Base-by-base conservation (phyloP, 2,113 vertebrate genomes). In the Paratilapia polleni region DNA sequence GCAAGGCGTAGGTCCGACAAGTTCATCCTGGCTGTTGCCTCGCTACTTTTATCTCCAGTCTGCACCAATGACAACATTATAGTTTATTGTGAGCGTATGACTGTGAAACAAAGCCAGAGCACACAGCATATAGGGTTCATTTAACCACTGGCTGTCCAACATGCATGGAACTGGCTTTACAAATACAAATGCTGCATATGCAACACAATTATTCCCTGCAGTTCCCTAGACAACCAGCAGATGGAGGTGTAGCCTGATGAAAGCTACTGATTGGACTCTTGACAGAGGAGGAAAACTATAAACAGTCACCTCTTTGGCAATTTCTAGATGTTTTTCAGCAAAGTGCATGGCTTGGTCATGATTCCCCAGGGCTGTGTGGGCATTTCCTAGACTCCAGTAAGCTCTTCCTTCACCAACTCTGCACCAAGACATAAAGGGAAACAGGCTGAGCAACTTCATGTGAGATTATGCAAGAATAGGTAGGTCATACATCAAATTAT, bases 341-440 rank as follows among this genome's bases (percentile, higher is more conserved):
- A 98, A 99, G 80, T 97, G 96, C 95, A 99, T 96, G 9, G 98
- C 98, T 92, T 98, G 96, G 82, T 98, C 96, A 3, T 99, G 98
- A 92, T 98, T 98, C 90, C 98, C 98, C 83, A 99, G 94, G 77
- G 98, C 98, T 17, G 98, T 99, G 60, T 99, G 97, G 28, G 97
- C 97, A n/a, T 99, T 99, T 92, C 98, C 98, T 89, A 99, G 96
- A 92, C 98, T 99, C 98, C 98, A 99, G 91, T 97, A 99, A 0
- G 97, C 98, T 96, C 98, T 96, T 87, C 97, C 97, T 95, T 99
- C 97, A 34, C 98, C 98, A 77, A 98, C 97, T 89, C 98, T 99
- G 94, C 41, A 96, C 94, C 6, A 6, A 85, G n/a, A 88, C 19
- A 83, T 73, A 80, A 11, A 83, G n/a, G 15, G 49, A 88, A 89